Evolutionary conservation across 2,888 invertebrate genomes (phyloP).

Genomic region (Oeneis ivallda): DNA sequence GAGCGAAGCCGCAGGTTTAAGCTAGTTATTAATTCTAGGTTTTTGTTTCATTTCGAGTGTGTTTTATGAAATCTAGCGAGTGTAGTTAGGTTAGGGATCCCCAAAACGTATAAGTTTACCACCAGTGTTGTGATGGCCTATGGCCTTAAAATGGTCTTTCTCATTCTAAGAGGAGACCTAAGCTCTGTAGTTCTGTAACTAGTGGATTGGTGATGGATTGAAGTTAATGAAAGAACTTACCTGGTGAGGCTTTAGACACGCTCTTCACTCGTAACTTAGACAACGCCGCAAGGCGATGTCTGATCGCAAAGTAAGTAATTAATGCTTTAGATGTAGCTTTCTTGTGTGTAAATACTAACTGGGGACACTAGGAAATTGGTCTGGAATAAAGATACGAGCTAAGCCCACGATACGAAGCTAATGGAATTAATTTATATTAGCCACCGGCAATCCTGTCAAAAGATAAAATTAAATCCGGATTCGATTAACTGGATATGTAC

Average conservation of each 20-base stretch:
- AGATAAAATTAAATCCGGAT: conserved; percentile 12
- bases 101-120: no score
- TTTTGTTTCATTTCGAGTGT: no score
- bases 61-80: no score
- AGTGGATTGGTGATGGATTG: no score
- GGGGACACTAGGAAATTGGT: conserved; percentile 49
- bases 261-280: conserved; percentile 26
- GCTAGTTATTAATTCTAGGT: no score
- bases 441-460: conserved; percentile 2
- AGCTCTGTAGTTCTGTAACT: no score
- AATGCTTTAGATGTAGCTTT: conserved; percentile 66
- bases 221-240: no score
- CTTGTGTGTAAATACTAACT: conserved; percentile 51
- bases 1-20: no score
- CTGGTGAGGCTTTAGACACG: neutral
- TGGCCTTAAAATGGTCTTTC: no score
- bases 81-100: no score
- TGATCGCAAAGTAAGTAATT: conserved; percentile 70
- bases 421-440: conserved; percentile 36
- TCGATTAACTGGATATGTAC: neutral
- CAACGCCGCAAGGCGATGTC: conserved; percentile 47
- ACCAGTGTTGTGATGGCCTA: no score
- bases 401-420: conserved; percentile 30
- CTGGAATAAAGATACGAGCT: conserved; percentile 42
- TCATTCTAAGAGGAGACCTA: no score